Percentiles rank a stretch among this genome's conserved stretches.
Conservation (phyloP, 2,113 vertebrate species). For the Amphiprion percula region DNA sequence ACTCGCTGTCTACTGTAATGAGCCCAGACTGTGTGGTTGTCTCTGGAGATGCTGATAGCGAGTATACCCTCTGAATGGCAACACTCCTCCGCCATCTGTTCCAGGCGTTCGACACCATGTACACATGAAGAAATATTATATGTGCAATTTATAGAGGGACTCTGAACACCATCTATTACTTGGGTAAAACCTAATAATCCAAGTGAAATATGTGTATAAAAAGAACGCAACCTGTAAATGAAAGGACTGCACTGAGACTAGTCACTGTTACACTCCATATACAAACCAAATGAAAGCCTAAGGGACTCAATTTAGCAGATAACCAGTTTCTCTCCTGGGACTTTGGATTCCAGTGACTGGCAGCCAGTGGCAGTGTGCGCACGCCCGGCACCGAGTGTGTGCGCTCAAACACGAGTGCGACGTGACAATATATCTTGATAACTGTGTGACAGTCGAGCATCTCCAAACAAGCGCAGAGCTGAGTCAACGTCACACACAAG, state of each 20-base stretch:
- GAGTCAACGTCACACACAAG: slow-evolving; percentile 16
- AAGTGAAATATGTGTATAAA: slow-evolving; percentile 41
- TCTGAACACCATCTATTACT: slow-evolving; percentile 25
- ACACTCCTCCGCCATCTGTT: slow-evolving; percentile 65
- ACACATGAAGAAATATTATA: slow-evolving; percentile 38
- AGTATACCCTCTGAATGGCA: slow-evolving; percentile 56
- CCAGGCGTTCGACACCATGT: slow-evolving; percentile 20
- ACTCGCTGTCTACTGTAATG: slow-evolving; percentile 78
- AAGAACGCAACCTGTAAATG: slow-evolving; percentile 22
- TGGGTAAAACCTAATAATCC: slow-evolving; percentile 36
- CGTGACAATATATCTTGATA: slow-evolving; percentile 40
- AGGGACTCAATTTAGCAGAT: slow-evolving; percentile 73
- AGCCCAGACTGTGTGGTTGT: slow-evolving; percentile 67
- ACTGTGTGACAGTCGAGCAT: slow-evolving; percentile 47
- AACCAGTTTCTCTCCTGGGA: slow-evolving; percentile 55
- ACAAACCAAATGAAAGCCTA: slow-evolving; percentile 59
- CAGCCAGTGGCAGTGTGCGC: slow-evolving; percentile 45
- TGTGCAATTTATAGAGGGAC: slow-evolving; percentile 24
- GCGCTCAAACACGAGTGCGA: slow-evolving; percentile 45
- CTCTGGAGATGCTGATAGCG: slow-evolving; percentile 66
- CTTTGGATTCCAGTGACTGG: slow-evolving; percentile 62
- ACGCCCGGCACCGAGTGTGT: slow-evolving; percentile 28
- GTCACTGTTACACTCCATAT: slow-evolving; percentile 37
- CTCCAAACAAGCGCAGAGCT: slow-evolving; percentile 12
- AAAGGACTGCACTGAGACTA: slow-evolving; percentile 24